A percentile compares a stretch with the other conserved stretches of the same genome.
These are phyloP conservation scores for Dromiciops gliroides DNA, from an alignment of 2,113 vertebrate genomes.

Conservation along the genomic window DNA sequence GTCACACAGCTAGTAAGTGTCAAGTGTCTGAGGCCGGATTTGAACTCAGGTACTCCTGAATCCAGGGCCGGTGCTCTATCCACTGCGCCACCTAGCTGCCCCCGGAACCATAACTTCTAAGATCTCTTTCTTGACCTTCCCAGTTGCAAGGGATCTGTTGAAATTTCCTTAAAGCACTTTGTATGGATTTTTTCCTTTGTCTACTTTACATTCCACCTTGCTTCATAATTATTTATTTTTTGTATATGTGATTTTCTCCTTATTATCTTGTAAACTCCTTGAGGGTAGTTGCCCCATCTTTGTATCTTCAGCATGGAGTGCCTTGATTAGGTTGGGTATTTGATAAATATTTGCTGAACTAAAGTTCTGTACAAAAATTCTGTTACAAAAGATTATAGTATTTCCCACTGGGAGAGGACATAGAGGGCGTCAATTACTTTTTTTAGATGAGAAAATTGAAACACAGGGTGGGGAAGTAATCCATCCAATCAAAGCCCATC, in stretches of 20 bases:
- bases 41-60: no score
- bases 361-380: neutral
- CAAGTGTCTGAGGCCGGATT: no score
- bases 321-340: neutral
- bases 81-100: no score
- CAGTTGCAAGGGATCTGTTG: neutral
- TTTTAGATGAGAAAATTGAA: neutral
- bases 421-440: neutral
- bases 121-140: neutral
- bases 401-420: neutral
- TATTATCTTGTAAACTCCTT: neutral
- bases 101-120: neutral
- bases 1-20: no score
- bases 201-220: neutral
- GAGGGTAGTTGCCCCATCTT: neutral
- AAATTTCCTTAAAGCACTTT: neutral
- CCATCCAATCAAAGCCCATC: neutral
- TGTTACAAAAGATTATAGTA: neutral
- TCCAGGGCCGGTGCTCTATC: no score
- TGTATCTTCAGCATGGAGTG: neutral
- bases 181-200: neutral
- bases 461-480: neutral
- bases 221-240: neutral
- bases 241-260: neutral
- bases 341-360: neutral